Percentiles rank a stretch among this genome's conserved stretches.
phyloP scores from a whole-genome alignment of 2,888 invertebrate species.

The Eurois occulta region DNA sequence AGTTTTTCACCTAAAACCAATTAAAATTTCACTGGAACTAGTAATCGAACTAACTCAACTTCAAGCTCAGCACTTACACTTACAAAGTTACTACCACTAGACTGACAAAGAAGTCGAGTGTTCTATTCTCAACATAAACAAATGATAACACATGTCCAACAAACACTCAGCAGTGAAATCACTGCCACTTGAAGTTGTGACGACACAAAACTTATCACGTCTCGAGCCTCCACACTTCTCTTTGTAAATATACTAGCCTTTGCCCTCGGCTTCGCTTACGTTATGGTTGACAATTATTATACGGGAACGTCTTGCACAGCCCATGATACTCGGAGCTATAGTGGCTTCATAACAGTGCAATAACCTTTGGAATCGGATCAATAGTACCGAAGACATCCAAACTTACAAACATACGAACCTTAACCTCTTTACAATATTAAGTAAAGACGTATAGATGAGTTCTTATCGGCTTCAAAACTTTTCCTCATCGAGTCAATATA shows the following conservation, averaged over 20 bases:
- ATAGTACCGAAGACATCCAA: neutral
- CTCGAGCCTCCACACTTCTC: neutral
- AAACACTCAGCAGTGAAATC: neutral
- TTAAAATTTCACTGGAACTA: neutral
- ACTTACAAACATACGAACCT: neutral
- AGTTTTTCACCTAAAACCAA: neutral
- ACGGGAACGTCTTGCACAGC: neutral
- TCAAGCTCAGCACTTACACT: neutral
- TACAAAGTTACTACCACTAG: neutral
- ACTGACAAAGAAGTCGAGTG: neutral
- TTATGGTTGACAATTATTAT: neutral
- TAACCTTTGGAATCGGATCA: neutral
- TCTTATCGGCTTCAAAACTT: conserved; percentile 14
- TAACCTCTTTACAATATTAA: neutral
- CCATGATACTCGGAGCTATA: neutral
- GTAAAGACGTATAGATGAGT: neutral
- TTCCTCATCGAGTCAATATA: conserved; percentile 20
- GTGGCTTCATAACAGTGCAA: neutral
- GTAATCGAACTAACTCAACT: neutral
- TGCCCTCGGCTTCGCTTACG: neutral
- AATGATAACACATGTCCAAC: neutral
- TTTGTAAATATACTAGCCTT: neutral
- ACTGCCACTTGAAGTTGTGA: neutral
- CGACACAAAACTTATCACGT: neutral
- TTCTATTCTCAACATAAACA: neutral